phyloP scores from a whole-genome alignment of 1,140 invertebrate species.

The Orius laevigatus region DNA sequence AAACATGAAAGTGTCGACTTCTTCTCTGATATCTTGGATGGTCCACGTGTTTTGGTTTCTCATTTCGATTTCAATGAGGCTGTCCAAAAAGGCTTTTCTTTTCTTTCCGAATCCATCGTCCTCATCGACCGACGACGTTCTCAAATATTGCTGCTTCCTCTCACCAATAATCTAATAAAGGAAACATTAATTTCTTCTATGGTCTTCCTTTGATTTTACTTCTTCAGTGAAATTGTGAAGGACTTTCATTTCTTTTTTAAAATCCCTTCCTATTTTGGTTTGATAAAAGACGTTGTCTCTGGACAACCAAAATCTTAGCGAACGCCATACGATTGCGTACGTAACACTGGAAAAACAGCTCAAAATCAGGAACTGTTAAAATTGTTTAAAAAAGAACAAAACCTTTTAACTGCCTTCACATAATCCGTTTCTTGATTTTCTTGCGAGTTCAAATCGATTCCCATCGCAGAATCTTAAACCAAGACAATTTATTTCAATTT shows the following conservation, averaged over 20 bases:
- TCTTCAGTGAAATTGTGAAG: slow-evolving; percentile 50
- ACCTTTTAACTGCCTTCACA: slow-evolving; percentile 19
- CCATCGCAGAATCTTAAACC: slow-evolving; percentile 23
- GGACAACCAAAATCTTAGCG: slow-evolving; percentile 16
- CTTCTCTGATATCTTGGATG: slow-evolving; percentile 28
- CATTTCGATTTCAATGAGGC: slow-evolving; percentile 33
- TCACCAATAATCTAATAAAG: no score
- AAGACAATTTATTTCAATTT: no score
- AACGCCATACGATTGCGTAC: slow-evolving; percentile 11
- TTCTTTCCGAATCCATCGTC: slow-evolving; percentile 5
- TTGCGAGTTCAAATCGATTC: slow-evolving; percentile 20
- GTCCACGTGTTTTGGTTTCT: slow-evolving; percentile 22
- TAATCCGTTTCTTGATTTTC: slow-evolving; percentile 19
- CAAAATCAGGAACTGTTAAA: no score
- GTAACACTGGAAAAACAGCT: slow-evolving; percentile 14
- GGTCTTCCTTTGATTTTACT: slow-evolving; percentile 29
- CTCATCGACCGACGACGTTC: no score
- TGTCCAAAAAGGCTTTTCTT: slow-evolving; percentile 39
- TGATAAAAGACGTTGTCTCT: slow-evolving; percentile 18
- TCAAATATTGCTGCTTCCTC: no score
- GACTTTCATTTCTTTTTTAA: slow-evolving; percentile 37
- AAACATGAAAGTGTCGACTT: slow-evolving; percentile 51
- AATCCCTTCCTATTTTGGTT: slow-evolving; percentile 24
- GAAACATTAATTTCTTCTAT: slow-evolving; percentile 1
- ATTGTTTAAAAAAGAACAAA: slow-evolving; percentile 3